A percentile compares a stretch with the other conserved stretches of the same genome.
Conservation (phyloP, 2,113 vertebrate genomes). For the Oreochromis spilurus region DNA sequence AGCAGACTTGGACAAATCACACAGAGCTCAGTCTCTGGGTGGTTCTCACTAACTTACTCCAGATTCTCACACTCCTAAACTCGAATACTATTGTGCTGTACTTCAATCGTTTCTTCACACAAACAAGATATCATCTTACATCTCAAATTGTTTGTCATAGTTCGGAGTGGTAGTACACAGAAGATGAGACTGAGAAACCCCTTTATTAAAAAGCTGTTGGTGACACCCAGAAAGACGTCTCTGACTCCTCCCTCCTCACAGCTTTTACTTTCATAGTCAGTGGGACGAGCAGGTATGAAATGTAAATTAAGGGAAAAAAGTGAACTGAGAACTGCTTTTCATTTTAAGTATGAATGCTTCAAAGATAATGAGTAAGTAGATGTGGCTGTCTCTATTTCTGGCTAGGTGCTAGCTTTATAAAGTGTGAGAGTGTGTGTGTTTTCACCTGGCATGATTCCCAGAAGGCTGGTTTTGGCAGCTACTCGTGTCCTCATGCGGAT, state of each 20-base stretch:
- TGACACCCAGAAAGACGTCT: background rate
- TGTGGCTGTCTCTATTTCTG: background rate
- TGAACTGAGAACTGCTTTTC: background rate
- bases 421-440: background rate
- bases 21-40: background rate
- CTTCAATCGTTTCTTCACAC: background rate
- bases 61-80: background rate
- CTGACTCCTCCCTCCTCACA: background rate
- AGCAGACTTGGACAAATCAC: background rate
- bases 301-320: background rate
- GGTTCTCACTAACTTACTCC: background rate
- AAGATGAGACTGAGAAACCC: background rate
- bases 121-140: background rate
- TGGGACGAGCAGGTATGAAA: background rate
- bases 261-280: background rate
- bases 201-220: background rate
- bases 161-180: background rate
- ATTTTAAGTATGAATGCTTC: background rate
- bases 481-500: constrained; percentile 95
- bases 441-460: constrained; percentile 96
- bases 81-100: background rate
- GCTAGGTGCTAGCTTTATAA: background rate
- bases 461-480: constrained; percentile 91
- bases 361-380: background rate
- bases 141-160: background rate